Conservation (phyloP, 2,113 vertebrate genomes). For the human region DNA sequence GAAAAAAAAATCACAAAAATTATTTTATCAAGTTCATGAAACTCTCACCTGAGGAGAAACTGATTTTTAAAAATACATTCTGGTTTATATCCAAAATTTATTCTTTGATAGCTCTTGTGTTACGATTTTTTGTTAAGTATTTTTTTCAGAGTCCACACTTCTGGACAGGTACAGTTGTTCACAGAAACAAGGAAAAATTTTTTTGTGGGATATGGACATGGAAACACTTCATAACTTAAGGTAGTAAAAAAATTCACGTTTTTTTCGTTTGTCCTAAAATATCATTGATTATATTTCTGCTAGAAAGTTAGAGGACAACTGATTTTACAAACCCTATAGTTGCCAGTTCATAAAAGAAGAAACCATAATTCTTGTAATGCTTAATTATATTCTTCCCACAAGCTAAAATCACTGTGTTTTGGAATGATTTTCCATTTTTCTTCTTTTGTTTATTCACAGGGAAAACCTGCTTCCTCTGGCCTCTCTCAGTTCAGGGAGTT, state of each 20-base stretch:
- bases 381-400: slow-evolving; percentile 54
- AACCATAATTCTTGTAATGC: neutral
- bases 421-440: slow-evolving; percentile 78
- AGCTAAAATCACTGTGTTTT: slow-evolving; percentile 58
- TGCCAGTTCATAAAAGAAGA: slow-evolving; percentile 11
- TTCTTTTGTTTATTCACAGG: slow-evolving; percentile 84
- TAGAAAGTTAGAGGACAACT: slow-evolving; percentile 1
- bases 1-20: slow-evolving; percentile 28
- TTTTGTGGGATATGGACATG: neutral
- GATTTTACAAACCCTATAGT: neutral
- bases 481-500: slow-evolving; percentile 81
- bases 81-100: neutral
- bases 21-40: slow-evolving; percentile 37
- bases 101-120: neutral
- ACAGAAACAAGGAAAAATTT: neutral
- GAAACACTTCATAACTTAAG: slow-evolving; percentile 38
- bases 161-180: neutral
- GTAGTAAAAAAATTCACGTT: slow-evolving; percentile 25
- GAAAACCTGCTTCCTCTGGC: slow-evolving; percentile 81
- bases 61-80: slow-evolving; percentile 10
- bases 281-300: neutral
- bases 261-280: slow-evolving; percentile 63
- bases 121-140: neutral
- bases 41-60: slow-evolving; percentile 25
- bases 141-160: neutral